These are phyloP conservation scores for Gymnocypris eckloni DNA, from an alignment of 2,797 vertebrate species.

Conservation along the genomic window DNA sequence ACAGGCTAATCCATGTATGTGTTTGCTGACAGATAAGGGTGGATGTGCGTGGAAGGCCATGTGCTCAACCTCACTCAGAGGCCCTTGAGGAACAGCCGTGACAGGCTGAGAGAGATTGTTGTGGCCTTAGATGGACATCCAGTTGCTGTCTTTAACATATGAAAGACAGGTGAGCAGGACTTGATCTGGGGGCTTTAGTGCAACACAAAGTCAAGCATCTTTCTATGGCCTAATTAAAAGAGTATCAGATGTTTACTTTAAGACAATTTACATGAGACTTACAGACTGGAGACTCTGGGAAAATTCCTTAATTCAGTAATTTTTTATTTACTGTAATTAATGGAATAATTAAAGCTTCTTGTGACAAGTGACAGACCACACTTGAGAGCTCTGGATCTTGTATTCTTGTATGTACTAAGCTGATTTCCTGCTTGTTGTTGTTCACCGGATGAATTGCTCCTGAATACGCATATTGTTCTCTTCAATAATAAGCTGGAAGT, in stretches of 20 bases:
- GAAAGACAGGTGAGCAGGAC: slow-evolving; percentile 6
- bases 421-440: slow-evolving; percentile 46
- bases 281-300: background rate
- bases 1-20: slow-evolving; percentile 10
- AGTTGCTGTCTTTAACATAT: slow-evolving; percentile 13
- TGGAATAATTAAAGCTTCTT: background rate
- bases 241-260: background rate
- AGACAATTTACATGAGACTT: background rate
- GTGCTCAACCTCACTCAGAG: slow-evolving; percentile 33
- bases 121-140: slow-evolving; percentile 23
- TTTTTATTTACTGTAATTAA: background rate
- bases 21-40: slow-evolving; percentile 36
- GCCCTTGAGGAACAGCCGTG: slow-evolving; percentile 10
- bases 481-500: slow-evolving; percentile 66
- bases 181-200: background rate
- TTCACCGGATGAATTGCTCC: slow-evolving; percentile 34
- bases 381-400: slow-evolving; percentile 19
- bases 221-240: background rate
- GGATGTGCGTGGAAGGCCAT: slow-evolving; percentile 29
- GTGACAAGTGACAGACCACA: background rate
- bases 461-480: slow-evolving; percentile 69
- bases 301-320: background rate
- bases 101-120: background rate
- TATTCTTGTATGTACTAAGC: slow-evolving; percentile 54
- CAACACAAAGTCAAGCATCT: background rate